These are phyloP conservation scores for Caenorhabditis panamensis DNA, from an alignment of 2,888 invertebrate genomes.

Conservation along the genomic window DNA sequence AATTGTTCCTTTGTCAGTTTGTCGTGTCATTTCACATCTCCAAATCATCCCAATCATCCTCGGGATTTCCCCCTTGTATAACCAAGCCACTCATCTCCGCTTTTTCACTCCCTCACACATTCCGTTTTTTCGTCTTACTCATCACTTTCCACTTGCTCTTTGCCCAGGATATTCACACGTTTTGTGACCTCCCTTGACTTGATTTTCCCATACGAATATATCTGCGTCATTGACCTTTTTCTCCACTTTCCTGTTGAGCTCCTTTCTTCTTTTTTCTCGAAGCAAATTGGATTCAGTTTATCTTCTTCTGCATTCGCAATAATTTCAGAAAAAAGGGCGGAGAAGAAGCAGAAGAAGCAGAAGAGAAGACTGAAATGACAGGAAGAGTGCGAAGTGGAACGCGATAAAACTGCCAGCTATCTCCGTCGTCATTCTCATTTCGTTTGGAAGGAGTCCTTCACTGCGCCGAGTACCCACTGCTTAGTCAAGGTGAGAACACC, in stretches of 20 bases:
- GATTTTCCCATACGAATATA: not conserved
- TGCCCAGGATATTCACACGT: constrained; percentile 21
- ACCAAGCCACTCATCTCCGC: constrained; percentile 48
- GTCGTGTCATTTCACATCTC: not conserved
- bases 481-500: not conserved
- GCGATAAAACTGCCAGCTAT: constrained; percentile 22
- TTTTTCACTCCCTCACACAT: constrained; percentile 6
- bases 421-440: not conserved
- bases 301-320: not conserved
- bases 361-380: constrained; percentile 39
- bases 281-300: constrained; percentile 3
- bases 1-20: constrained; percentile 13
- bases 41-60: constrained; percentile 42
- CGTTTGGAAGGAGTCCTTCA: not conserved
- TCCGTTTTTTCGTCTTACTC: constrained; percentile 35
- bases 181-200: constrained; percentile 2
- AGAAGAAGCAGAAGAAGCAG: constrained; percentile 16
- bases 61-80: constrained; percentile 4
- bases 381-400: constrained; percentile 37
- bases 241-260: not conserved
- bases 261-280: not conserved
- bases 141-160: constrained; percentile 31
- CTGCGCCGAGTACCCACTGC: not conserved
- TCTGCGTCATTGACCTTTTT: constrained; percentile 16
- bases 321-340: constrained; percentile 39